Conservation (phyloP, 2,888 invertebrate species). For the Agrochola circellaris region DNA sequence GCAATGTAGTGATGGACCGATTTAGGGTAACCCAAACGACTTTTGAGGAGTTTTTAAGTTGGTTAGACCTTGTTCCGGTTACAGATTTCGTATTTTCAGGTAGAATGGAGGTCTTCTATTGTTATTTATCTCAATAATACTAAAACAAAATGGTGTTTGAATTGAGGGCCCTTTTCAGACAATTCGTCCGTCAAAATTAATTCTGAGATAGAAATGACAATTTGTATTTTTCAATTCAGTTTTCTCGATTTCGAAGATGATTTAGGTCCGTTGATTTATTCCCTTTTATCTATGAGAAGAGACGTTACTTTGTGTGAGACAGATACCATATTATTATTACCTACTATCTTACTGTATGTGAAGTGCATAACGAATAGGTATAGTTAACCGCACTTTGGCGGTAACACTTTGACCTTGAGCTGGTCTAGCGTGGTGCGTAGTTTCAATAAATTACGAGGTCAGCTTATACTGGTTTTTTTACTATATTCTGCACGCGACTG, state of each 20-base stretch:
- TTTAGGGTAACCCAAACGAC: constrained; percentile 44
- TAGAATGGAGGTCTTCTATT: constrained; percentile 18
- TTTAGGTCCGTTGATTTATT: not conserved
- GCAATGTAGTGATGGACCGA: constrained; percentile 26
- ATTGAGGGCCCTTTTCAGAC: not conserved
- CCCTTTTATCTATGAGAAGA: no score
- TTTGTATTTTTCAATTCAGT: not conserved
- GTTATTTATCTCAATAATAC: not conserved
- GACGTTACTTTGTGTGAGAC: not conserved
- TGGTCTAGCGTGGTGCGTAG: no score
- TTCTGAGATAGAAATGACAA: not conserved
- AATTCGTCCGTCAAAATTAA: not conserved
- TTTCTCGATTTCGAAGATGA: not conserved
- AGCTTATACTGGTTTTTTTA: no score
- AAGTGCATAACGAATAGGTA: not conserved
- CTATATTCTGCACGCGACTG: no score
- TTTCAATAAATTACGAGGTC: no score
- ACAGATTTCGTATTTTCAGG: constrained; percentile 31
- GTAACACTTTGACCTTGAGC: not conserved
- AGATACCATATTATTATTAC: not conserved
- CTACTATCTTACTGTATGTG: not conserved
- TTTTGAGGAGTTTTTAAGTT: constrained; percentile 54
- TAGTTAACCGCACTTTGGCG: not conserved
- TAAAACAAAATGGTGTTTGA: not conserved
- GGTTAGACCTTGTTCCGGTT: constrained; percentile 26